Base-by-base conservation (phyloP, 2,888 invertebrate species). In the Pterostichus niger region DNA sequence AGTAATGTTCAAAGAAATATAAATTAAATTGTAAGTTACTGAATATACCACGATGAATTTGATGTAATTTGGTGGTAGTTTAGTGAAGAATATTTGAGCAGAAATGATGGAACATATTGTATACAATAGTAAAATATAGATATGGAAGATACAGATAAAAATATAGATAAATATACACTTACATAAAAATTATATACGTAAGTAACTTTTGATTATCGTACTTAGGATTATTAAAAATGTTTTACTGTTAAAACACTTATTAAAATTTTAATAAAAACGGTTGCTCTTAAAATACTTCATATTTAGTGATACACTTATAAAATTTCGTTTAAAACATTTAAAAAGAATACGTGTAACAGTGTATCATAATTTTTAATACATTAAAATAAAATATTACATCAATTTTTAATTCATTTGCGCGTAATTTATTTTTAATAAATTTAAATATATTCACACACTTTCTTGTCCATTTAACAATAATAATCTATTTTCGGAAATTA, bases 241-340 rank as follows among this genome's bases (percentile, higher is more conserved):
- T 71, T 71, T 44, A 10, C 17, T 17, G 9, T 59, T 71, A 44
- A 71, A 71, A 71, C 68, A 71, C 24, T 71, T 17, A 71, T 71
- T 40, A 71, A 71, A 71, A 71, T 56, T 71, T 71, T 71, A 71
- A 71, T 71, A 71, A 71, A 71, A 71, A 71, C 68, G 9, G 44
- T 59, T 64, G 64, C 68, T 71, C 15, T 44, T 71, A 71, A 71
- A 71, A 44, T 71, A 71, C 68, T 31, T 71, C 40, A 15, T 40
- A 64, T 64, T 71, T 71, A 71, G 68, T 44, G 68, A 71, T 71
- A 71, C 68, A 71, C 68, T 71, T 44, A 71, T 71, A 71, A 71
- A 64, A 71, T 40, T 71, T 71, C 44, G 68, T 71, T 71, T 71
- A 71, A 71, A 71, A 71, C 68, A 71, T 71, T 71, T 71, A 71